These are phyloP conservation scores for Lophius americanus DNA, from an alignment of 2,797 vertebrate species.

Conservation along the genomic window DNA sequence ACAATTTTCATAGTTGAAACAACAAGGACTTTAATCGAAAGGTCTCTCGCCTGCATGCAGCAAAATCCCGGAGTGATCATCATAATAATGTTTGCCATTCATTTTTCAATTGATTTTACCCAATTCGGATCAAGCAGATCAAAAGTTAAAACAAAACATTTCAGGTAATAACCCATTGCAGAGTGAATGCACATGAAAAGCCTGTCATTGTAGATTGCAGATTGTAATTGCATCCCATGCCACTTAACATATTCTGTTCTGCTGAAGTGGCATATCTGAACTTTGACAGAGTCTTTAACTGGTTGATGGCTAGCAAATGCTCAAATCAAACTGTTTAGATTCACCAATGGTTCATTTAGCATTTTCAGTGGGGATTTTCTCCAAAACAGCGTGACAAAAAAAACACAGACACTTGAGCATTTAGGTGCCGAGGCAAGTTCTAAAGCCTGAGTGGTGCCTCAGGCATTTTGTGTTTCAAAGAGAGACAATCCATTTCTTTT, in stretches of 20 bases:
- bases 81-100: constrained; percentile 17
- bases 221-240: constrained; percentile 26
- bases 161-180: constrained; percentile 20
- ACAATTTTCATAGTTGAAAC: constrained; percentile 15
- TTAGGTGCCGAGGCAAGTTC: constrained; percentile 52
- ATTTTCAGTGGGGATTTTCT: constrained; percentile 50
- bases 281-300: constrained; percentile 54
- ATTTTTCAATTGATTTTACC: constrained; percentile 1
- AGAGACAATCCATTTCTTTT: constrained; percentile 52
- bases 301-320: constrained; percentile 48
- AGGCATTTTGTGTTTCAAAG: constrained; percentile 51
- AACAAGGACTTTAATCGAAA: constrained; percentile 52
- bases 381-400: constrained; percentile 62
- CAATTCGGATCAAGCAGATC: constrained; percentile 17
- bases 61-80: constrained; percentile 20
- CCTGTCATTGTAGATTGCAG: constrained; percentile 17
- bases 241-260: constrained; percentile 28
- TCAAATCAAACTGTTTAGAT: constrained; percentile 55
- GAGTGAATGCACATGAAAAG: constrained; percentile 23
- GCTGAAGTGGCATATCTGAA: constrained; percentile 26
- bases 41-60: constrained; percentile 21
- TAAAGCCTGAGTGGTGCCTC: constrained; percentile 51
- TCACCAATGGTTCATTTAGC: constrained; percentile 43
- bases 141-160: constrained; percentile 27
- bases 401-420: constrained; percentile 51